A percentile compares a stretch with the other conserved stretches of the same genome.
phyloP scores from a whole-genome alignment of 2,113 vertebrate species.

The Myotis lucifugus region DNA sequence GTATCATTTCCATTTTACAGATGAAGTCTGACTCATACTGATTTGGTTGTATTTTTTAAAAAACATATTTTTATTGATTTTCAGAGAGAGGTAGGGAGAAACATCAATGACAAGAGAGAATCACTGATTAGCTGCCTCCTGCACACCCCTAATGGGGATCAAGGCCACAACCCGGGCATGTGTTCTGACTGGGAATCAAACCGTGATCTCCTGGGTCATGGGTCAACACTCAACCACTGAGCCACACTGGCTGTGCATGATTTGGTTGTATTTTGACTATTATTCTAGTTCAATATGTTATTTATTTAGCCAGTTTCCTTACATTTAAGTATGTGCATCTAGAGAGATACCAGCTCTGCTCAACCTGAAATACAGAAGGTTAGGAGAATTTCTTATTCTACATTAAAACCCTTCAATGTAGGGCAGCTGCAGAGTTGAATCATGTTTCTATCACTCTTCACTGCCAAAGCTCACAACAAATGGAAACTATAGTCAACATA shows the following conservation, averaged over 20 bases:
- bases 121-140: too few relatives aligned
- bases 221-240: too few relatives aligned
- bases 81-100: too few relatives aligned
- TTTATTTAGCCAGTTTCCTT: constrained; percentile 11
- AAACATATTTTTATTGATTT: too few relatives aligned
- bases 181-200: too few relatives aligned
- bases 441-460: not conserved
- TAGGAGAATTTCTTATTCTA: not conserved
- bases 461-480: not conserved
- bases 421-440: not conserved
- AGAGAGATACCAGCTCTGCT: not conserved
- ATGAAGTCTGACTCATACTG: not conserved
- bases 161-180: too few relatives aligned
- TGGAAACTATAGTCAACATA: not conserved
- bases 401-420: not conserved
- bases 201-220: too few relatives aligned
- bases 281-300: not conserved
- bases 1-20: not conserved
- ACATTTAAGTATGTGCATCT: not conserved
- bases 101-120: too few relatives aligned
- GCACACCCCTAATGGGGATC: too few relatives aligned
- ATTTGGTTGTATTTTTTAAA: not conserved
- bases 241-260: too few relatives aligned
- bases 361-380: not conserved
- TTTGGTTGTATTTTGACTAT: not conserved